Evolutionary conservation across 2,888 invertebrate species (phyloP).

Genomic region (Campopleginae sp.): DNA sequence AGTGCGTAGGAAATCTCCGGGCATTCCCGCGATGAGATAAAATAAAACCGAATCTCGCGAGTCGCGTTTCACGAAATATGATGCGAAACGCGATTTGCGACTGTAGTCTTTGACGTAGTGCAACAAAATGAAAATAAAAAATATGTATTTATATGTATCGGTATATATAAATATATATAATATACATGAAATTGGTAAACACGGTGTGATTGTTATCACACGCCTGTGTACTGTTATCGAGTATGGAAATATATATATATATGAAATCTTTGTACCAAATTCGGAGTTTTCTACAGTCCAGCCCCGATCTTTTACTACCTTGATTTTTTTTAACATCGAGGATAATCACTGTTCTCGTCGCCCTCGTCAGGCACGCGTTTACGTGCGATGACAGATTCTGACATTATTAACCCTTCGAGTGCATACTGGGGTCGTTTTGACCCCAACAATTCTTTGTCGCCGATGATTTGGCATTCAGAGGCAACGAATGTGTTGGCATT

Average conservation of each 20-base stretch:
- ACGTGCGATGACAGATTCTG: too few relatives aligned
- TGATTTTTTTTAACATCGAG: not conserved
- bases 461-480: too few relatives aligned
- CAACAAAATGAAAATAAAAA: conserved; percentile 66
- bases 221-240: conserved; percentile 55
- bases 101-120: conserved; percentile 81
- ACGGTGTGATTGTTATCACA: conserved; percentile 25
- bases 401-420: too few relatives aligned
- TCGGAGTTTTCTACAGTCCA: not conserved
- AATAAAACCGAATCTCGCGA: conserved; percentile 45
- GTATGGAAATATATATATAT: conserved; percentile 50
- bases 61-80: conserved; percentile 27
- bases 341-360: too few relatives aligned
- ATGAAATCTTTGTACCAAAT: conserved; percentile 64
- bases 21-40: conserved; percentile 26
- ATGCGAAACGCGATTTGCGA: conserved; percentile 74
- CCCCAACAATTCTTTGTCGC: too few relatives aligned
- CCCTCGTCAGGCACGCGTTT: too few relatives aligned
- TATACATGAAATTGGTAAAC: conserved; percentile 31
- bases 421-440: too few relatives aligned
- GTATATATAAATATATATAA: conserved; percentile 18
- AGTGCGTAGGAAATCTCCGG: conserved; percentile 28
- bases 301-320: not conserved
- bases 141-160: conserved; percentile 58
- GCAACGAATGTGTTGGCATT: too few relatives aligned